Evolutionary conservation across 2,113 vertebrate genomes (phyloP).

Genomic region (Corythornis madagascariensis): DNA sequence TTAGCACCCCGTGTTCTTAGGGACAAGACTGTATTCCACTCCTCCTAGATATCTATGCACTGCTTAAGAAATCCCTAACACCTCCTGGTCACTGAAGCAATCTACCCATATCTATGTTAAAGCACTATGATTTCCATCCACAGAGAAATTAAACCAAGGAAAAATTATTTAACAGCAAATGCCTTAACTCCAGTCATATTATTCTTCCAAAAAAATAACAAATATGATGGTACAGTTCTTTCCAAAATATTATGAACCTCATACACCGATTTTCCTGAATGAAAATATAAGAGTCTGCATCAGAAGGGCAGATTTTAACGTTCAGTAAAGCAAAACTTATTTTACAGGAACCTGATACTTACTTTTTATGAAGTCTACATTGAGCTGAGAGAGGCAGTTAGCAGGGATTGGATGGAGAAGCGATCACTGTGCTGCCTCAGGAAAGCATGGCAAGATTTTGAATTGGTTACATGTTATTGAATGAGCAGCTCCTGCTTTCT

Average conservation of each 20-base stretch:
- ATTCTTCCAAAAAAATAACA: background rate
- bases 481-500: background rate
- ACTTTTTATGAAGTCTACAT: slow-evolving; percentile 36
- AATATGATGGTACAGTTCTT: background rate
- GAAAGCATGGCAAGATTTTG: background rate
- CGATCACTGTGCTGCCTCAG: background rate
- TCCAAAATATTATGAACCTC: background rate
- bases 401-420: slow-evolving; percentile 12
- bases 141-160: slow-evolving; percentile 21
- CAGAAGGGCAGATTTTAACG: background rate
- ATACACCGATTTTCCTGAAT: background rate
- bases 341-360: slow-evolving; percentile 18
- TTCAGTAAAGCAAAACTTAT: slow-evolving; percentile 33
- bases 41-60: background rate
- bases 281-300: slow-evolving; percentile 20
- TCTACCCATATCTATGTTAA: background rate
- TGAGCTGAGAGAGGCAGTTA: slow-evolving; percentile 10
- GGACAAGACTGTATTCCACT: background rate
- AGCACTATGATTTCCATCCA: background rate
- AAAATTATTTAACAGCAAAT: slow-evolving; percentile 30
- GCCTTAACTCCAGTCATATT: background rate
- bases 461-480: slow-evolving; percentile 1
- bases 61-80: background rate
- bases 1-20: background rate
- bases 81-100: background rate